Evolutionary conservation across 2,113 vertebrate genomes (phyloP).

Genomic region (Megatriorchis doriae): DNA sequence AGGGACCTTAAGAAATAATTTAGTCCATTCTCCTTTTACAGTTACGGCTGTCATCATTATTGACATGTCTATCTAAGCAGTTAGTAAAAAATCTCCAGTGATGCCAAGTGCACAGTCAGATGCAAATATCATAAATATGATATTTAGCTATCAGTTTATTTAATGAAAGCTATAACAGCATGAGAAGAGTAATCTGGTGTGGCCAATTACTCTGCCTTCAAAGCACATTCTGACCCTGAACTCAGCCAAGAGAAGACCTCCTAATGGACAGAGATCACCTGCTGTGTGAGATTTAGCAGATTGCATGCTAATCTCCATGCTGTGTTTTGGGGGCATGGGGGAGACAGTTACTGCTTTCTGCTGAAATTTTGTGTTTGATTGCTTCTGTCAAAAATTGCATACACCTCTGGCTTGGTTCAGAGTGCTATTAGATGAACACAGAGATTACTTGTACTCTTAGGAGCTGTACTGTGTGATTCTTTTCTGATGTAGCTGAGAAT

Average conservation of each 20-base stretch:
- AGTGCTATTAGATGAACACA: background rate
- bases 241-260: background rate
- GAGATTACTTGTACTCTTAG: background rate
- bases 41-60: accelerated
- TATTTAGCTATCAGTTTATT: background rate
- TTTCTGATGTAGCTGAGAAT: background rate
- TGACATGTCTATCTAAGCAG: background rate
- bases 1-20: background rate
- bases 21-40: background rate
- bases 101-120: background rate
- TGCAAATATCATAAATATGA: background rate
- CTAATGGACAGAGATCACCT: background rate
- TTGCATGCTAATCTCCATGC: accelerated
- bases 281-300: background rate
- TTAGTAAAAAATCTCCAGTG: background rate
- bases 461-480: background rate
- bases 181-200: background rate
- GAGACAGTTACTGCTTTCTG: background rate
- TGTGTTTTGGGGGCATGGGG: background rate
- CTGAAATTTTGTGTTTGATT: background rate
- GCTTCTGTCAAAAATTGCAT: background rate
- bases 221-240: background rate
- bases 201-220: background rate
- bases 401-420: background rate
- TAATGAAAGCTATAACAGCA: background rate